A percentile compares a stretch with the other conserved stretches of the same genome.
These are phyloP conservation scores for Spodoptera exigua DNA, from an alignment of 2,888 invertebrate species.

Conservation along the genomic window DNA sequence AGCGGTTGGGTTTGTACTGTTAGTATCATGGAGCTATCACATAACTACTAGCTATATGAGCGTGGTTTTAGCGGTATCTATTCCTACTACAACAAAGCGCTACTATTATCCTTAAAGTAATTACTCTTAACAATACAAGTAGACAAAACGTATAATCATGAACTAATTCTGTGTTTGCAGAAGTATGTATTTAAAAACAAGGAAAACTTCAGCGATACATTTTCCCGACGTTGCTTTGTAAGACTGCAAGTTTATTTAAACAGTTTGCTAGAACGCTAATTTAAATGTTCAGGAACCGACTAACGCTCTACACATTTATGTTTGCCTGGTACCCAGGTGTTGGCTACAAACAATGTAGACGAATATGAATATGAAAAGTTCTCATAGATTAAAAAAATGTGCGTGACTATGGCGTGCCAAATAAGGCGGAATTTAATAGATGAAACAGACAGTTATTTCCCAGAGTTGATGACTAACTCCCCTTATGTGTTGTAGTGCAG, in stretches of 20 bases:
- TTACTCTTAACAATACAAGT: conserved; percentile 32
- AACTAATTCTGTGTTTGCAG: conserved; percentile 17
- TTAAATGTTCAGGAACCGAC: conserved; percentile 22
- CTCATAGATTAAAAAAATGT: conserved; percentile 36
- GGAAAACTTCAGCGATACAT: conserved; percentile 14
- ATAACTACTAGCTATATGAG: background rate
- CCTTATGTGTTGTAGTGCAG: conserved; percentile 50
- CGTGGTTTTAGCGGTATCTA: background rate
- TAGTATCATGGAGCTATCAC: conserved; percentile 2
- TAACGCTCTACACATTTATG: conserved; percentile 27
- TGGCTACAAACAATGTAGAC: conserved; percentile 18
- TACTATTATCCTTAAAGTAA: conserved; percentile 15
- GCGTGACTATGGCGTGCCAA: conserved; percentile 21
- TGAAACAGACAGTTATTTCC: conserved; percentile 62
- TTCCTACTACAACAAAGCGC: conserved; percentile 12
- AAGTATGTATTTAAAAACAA: conserved; percentile 18
- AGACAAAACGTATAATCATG: conserved; percentile 20
- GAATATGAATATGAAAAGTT: conserved; percentile 32
- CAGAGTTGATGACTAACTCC: conserved; percentile 61
- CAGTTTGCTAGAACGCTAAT: conserved; percentile 10
- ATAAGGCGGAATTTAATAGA: conserved; percentile 41
- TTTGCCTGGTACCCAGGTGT: conserved; percentile 16
- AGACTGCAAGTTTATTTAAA: conserved; percentile 16
- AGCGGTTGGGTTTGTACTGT: conserved; percentile 31
- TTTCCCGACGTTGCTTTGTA: conserved; percentile 11